Evolutionary conservation across 1,140 invertebrate genomes (phyloP).

Genomic region (Cydia amplana): DNA sequence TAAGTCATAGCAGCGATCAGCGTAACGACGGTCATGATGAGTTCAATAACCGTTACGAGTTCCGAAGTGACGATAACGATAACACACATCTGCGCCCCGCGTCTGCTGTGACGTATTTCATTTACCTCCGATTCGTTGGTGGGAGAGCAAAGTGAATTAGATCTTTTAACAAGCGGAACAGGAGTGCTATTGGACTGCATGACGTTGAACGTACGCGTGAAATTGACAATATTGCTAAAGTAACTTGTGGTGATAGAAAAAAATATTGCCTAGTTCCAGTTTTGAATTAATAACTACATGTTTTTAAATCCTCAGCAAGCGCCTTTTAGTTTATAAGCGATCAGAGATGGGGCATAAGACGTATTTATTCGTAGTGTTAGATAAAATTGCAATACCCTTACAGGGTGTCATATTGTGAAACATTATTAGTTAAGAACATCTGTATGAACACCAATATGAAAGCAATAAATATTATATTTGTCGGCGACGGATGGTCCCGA

Average conservation of each 20-base stretch:
- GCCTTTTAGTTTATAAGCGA: neutral
- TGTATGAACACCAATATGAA: no score
- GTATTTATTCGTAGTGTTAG: no score
- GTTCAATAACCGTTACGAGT: conserved; percentile 66
- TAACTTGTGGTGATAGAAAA: neutral
- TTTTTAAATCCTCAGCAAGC: no score
- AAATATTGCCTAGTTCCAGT: neutral
- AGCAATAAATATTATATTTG: no score
- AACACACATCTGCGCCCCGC: conserved; percentile 53
- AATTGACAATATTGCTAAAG: neutral
- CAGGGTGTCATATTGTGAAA: no score
- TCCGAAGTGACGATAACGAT: conserved; percentile 55
- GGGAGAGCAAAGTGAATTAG: neutral
- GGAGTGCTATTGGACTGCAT: neutral
- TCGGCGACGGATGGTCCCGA: no score
- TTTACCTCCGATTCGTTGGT: conserved; percentile 10
- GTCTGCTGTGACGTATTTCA: conserved; percentile 23
- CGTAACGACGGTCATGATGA: conserved; percentile 60
- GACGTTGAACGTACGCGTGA: neutral
- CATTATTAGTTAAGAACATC: no score
- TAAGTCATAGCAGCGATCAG: conserved; percentile 51
- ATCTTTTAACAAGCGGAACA: neutral
- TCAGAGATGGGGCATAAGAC: no score
- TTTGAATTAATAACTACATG: neutral
- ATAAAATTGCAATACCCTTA: no score